phyloP scores from a whole-genome alignment of 1,140 invertebrate genomes.

The Drosophila tsacasi region DNA sequence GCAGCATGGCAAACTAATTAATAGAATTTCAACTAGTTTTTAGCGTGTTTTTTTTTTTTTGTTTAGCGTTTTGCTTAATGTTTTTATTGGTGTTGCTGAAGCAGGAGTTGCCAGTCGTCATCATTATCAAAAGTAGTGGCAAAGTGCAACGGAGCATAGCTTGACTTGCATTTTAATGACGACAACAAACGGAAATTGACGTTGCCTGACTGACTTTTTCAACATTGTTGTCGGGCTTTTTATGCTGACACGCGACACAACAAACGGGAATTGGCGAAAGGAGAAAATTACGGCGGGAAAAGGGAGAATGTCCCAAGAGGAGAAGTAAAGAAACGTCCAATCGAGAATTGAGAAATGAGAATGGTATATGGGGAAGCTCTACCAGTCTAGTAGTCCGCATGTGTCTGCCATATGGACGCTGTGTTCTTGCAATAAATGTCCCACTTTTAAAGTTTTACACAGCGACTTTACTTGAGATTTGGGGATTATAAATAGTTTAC shows the following conservation, averaged over 20 bases:
- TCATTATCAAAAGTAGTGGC: slow-evolving; percentile 50
- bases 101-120: slow-evolving; percentile 11
- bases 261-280: slow-evolving; percentile 17
- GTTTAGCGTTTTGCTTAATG: slow-evolving; percentile 1
- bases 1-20: slow-evolving; percentile 63
- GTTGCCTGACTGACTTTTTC: slow-evolving; percentile 59
- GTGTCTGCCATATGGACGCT: slow-evolving; percentile 61
- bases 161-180: slow-evolving; percentile 74
- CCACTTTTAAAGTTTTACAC: neutral
- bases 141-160: slow-evolving; percentile 51
- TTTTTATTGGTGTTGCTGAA: slow-evolving; percentile 2
- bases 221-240: slow-evolving; percentile 70
- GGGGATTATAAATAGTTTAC: accelerated
- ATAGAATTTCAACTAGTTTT: slow-evolving; percentile 49
- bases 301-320: neutral
- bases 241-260: slow-evolving; percentile 71
- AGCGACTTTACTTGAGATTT: neutral
- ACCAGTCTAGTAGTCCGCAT: slow-evolving; percentile 32
- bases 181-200: slow-evolving; percentile 80
- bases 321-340: neutral
- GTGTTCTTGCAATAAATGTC: slow-evolving; percentile 33
- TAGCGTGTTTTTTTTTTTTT: neutral
- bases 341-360: slow-evolving; percentile 6
- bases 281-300: neutral
- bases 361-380: slow-evolving; percentile 11